phyloP scores from a whole-genome alignment of 2,797 vertebrate genomes.

The Helarctos malayanus region DNA sequence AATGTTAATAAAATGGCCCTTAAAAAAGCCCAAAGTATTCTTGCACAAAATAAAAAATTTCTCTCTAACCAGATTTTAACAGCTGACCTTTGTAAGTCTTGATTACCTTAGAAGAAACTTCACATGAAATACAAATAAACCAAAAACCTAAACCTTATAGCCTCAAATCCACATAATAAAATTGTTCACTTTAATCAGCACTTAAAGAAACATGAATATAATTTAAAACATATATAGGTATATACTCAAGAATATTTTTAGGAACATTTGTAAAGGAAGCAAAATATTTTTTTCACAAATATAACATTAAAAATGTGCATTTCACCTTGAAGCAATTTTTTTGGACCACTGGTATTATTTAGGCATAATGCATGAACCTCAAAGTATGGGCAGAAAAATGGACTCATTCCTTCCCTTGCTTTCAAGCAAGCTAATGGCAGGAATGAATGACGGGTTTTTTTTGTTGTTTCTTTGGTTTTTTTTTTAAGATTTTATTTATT shows the following conservation, averaged over 20 bases:
- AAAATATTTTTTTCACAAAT: constrained; percentile 41
- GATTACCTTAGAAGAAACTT: not conserved
- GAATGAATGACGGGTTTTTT: not conserved
- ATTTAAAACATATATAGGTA: constrained; percentile 3
- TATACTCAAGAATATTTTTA: not conserved
- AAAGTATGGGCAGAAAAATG: not conserved
- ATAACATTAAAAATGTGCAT: not conserved
- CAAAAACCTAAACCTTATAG: not conserved
- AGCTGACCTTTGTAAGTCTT: not conserved
- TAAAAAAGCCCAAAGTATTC: constrained; percentile 32
- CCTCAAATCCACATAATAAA: not conserved
- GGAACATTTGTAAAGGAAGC: not conserved
- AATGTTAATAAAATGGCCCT: constrained; percentile 13
- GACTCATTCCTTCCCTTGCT: not conserved
- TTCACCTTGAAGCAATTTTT: not conserved
- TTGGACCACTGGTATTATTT: not conserved
- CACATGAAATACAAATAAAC: constrained; percentile 58
- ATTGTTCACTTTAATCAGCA: constrained; percentile 11
- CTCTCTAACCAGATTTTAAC: not conserved
- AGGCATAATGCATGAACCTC: not conserved
- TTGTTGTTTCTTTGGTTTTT: no score
- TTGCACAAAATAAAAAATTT: constrained; percentile 50
- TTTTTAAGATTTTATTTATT: no score
- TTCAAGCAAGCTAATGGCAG: not conserved
- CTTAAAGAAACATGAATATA: not conserved